A percentile compares a stretch with the other conserved stretches of the same genome.
phyloP scores from a whole-genome alignment of 1,140 invertebrate species.

The Contarinia nasturtii region DNA sequence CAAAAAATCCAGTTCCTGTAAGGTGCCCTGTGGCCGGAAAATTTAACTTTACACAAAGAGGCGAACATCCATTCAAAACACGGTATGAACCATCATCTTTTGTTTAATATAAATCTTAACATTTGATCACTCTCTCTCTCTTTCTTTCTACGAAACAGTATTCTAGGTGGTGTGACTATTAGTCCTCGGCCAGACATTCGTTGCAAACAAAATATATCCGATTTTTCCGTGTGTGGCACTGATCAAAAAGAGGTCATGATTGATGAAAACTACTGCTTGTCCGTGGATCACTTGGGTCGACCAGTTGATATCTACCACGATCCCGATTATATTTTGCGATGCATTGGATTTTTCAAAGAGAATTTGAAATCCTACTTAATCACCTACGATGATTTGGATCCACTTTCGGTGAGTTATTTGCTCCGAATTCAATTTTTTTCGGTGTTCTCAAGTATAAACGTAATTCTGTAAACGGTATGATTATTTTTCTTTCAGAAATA shows the following conservation, averaged over 20 bases:
- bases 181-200: slow-evolving; percentile 82
- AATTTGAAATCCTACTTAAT: slow-evolving; percentile 93
- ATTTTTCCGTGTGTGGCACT: slow-evolving; percentile 82
- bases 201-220: slow-evolving; percentile 85
- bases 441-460: no score
- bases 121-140: not conserved
- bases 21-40: slow-evolving; percentile 91
- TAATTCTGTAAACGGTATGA: no score
- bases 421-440: no score
- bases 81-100: slow-evolving; percentile 15
- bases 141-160: slow-evolving; percentile 28
- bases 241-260: slow-evolving; percentile 86
- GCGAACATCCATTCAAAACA: slow-evolving; percentile 76
- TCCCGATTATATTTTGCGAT: slow-evolving; percentile 91
- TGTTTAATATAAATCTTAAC: not conserved
- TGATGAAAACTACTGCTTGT: slow-evolving; percentile 87
- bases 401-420: slow-evolving; percentile 44
- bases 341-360: slow-evolving; percentile 96
- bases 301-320: slow-evolving; percentile 91
- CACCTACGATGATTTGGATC: slow-evolving; percentile 90
- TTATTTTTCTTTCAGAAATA: slow-evolving; percentile 36
- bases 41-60: slow-evolving; percentile 79
- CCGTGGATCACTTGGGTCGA: slow-evolving; percentile 83
- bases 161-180: slow-evolving; percentile 82
- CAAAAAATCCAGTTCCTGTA: slow-evolving; percentile 79